Evolutionary conservation across 2,888 invertebrate genomes (phyloP), one percentile per base, ranked within the genome.

Genomic region (Spodoptera littoralis): DNA sequence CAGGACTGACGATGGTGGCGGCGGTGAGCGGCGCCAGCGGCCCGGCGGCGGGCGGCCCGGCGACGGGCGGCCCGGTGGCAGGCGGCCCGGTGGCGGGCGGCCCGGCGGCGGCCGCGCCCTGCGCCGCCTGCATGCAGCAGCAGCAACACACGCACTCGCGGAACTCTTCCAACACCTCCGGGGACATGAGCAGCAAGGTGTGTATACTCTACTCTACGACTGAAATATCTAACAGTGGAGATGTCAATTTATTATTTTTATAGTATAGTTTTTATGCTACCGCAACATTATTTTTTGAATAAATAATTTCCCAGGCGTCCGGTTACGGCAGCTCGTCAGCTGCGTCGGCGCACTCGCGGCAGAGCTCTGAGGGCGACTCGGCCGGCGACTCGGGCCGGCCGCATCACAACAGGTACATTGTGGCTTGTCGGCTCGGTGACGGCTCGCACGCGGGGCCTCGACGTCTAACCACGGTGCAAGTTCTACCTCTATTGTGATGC

Each of bases 291-390:
- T 9, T 36, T 36, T 36, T 36, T 8, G 6, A 2, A 36, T 36
- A 36, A 36, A 27, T 27, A 3, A 3, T 27, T 27, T 4, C 4
- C 75, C 97, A 98, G 95, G 98, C 97, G 84, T 98, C 98, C 58
- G 98, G 98, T 68, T 98, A 98, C 92, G 98, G 98, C 92, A 98
- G 97, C 92, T 96, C 97, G 88, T 95, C 95, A 61, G 97, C 96
- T 77, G 97, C 97, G 90, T 97, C 97, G 74, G 98, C 97, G 89
- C 97, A 98, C 94, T 98, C 98, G 89, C 95, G 98, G 77, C 98
- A 98, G 92, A 98, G 98, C 92, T 97, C 98, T 74, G 96, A 96
- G 88, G 98, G 98, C 24, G 96, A 96, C 82, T 90, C 89, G 64
- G 89, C 90, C 46, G 87, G 86, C 43, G 91, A 88, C 84, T 70